These are phyloP conservation scores for Rhinichthys osculus DNA, from an alignment of 2,797 vertebrate genomes.

Conservation along the genomic window DNA sequence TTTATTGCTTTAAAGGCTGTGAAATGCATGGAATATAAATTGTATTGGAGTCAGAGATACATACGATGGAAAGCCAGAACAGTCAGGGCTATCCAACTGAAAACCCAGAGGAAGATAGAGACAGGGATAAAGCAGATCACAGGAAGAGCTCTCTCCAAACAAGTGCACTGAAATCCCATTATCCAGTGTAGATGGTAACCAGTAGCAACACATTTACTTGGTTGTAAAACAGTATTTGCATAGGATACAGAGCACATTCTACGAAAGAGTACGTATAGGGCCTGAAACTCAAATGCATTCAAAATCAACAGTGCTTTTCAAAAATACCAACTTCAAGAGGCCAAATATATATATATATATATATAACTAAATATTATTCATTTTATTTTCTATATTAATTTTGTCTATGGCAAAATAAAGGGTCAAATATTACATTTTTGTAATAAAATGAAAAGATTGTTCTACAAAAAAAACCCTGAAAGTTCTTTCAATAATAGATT, in stretches of 20 bases:
- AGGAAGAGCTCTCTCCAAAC: conserved; percentile 34
- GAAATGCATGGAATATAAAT: conserved; percentile 48
- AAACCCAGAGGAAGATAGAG: conserved; percentile 35
- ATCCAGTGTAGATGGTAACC: conserved; percentile 37
- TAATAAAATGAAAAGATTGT: neutral
- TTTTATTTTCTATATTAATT: neutral
- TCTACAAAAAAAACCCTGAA: no score
- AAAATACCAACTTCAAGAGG: neutral
- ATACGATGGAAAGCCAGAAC: conserved; percentile 24
- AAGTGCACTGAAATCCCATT: conserved; percentile 35
- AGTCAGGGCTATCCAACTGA: conserved; percentile 43
- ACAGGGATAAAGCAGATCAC: conserved; percentile 45
- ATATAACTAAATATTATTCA: neutral
- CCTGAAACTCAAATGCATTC: neutral
- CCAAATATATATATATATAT: neutral
- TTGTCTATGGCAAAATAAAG: neutral
- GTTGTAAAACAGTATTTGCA: conserved; percentile 28
- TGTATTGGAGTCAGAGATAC: conserved; percentile 42
- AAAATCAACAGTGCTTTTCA: neutral
- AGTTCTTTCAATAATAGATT: neutral
- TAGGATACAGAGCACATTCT: neutral
- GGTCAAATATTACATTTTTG: neutral
- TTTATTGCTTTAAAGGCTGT: conserved; percentile 34
- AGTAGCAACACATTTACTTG: conserved; percentile 36
- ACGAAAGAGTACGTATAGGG: neutral